A percentile compares a stretch with the other conserved stretches of the same genome.
Conservation (phyloP, 2,888 invertebrate genomes). For the Zygothrica quintamaculata region DNA sequence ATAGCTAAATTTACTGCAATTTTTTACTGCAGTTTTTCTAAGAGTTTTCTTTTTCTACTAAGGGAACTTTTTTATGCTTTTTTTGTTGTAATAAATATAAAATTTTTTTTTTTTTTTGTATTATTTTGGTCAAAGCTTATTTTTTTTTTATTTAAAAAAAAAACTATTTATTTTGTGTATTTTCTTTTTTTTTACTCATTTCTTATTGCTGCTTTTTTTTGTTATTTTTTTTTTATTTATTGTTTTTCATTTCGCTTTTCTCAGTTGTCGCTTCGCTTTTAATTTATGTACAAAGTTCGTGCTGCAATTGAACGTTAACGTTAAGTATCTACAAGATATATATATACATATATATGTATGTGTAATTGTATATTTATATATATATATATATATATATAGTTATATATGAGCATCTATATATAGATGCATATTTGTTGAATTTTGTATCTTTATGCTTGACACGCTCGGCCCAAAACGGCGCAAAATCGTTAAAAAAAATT, state of each 20-base stretch:
- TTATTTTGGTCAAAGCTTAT: slow-evolving; percentile 75
- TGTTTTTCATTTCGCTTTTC: slow-evolving; percentile 20
- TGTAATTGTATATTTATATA: slow-evolving; percentile 18
- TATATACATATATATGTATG: slow-evolving; percentile 33
- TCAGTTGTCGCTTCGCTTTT: slow-evolving; percentile 58
- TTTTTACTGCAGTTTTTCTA: slow-evolving; percentile 9
- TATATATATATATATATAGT: slow-evolving; percentile 28
- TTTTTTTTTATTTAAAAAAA: no score
- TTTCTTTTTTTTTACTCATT: slow-evolving; percentile 12
- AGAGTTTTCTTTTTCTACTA: no score
- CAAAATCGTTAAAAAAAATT: slow-evolving; percentile 80
- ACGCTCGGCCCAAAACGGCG: slow-evolving; percentile 74
- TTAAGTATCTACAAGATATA: slow-evolving; percentile 58
- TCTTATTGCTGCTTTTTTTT: slow-evolving; percentile 8
- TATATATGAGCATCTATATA: slow-evolving; percentile 29
- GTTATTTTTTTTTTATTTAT: slow-evolving; percentile 43
- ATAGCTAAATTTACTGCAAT: no score
- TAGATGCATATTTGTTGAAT: slow-evolving; percentile 34
- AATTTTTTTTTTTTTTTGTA: slow-evolving; percentile 5
- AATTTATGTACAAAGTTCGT: slow-evolving; percentile 79
- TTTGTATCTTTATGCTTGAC: slow-evolving; percentile 78
- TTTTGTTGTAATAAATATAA: background rate
- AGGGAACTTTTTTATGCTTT: slow-evolving; percentile 3
- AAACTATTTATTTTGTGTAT: slow-evolving; percentile 24
- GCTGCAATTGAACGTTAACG: slow-evolving; percentile 73